Conservation (phyloP, 2,797 vertebrate species). For the Cirrhinus mrigala region DNA sequence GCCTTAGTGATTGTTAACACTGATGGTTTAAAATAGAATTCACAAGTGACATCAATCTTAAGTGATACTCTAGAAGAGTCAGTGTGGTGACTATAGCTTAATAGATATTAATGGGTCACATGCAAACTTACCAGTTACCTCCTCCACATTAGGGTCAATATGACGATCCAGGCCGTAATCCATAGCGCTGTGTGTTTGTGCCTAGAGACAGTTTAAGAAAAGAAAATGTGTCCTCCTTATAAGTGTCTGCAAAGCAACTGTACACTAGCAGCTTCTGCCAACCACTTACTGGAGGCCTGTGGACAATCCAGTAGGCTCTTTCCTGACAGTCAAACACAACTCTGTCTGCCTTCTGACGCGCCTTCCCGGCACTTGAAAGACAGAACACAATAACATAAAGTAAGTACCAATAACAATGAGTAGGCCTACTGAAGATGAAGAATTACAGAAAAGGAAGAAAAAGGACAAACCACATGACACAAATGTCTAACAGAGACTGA, state of each 20-base stretch:
- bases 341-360: conserved; percentile 88
- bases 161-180: conserved; percentile 87
- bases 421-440: background rate
- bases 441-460: background rate
- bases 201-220: conserved; percentile 71
- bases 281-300: conserved; percentile 89
- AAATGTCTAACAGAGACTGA: conserved; percentile 35
- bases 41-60: background rate
- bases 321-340: conserved; percentile 94
- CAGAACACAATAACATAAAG: conserved; percentile 34
- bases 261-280: background rate
- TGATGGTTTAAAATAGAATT: background rate
- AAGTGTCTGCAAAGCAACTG: background rate
- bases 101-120: background rate
- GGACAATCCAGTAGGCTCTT: conserved; percentile 94
- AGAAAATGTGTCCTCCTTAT: background rate
- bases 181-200: conserved; percentile 82
- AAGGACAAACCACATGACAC: background rate
- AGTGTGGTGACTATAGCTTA: background rate
- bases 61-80: background rate
- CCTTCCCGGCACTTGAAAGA: conserved; percentile 83
- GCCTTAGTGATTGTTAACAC: background rate
- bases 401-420: background rate
- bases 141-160: conserved; percentile 81
- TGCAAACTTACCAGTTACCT: conserved; percentile 90